phyloP scores from a whole-genome alignment of 2,113 vertebrate genomes.

The Sebastes fasciatus region DNA sequence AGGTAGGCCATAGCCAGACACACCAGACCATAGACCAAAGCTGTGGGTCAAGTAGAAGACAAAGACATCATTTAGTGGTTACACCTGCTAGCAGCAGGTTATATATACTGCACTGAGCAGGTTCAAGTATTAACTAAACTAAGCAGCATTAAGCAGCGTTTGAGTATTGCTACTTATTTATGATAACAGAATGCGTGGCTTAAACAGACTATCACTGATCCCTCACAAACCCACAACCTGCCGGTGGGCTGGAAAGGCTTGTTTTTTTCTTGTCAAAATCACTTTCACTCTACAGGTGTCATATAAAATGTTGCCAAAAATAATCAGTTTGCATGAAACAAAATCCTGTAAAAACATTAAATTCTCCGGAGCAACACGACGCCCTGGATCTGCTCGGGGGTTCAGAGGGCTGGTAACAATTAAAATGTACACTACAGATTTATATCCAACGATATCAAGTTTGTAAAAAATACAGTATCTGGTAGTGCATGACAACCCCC shows the following conservation, averaged over 20 bases:
- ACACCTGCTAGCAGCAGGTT: background rate
- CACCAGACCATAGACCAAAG: slow-evolving; percentile 90
- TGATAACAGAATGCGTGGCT: background rate
- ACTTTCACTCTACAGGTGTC: no score
- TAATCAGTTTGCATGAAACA: no score
- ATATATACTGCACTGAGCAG: background rate
- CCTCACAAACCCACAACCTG: no score
- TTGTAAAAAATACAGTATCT: background rate
- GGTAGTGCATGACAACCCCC: background rate
- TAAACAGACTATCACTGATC: background rate
- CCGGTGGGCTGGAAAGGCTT: no score
- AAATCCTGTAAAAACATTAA: no score
- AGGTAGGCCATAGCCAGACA: slow-evolving; percentile 97
- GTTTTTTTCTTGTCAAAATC: no score
- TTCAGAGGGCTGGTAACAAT: background rate
- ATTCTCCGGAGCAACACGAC: no score
- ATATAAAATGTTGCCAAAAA: no score
- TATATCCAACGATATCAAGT: background rate
- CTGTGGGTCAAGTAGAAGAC: slow-evolving; percentile 70
- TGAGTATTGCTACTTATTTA: background rate
- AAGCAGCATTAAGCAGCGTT: background rate
- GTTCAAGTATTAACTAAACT: background rate
- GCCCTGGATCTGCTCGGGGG: no score
- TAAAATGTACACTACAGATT: background rate
- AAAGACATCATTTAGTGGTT: background rate